Base-by-base conservation (phyloP, 2,113 vertebrate genomes). In the Puffinus mauretanicus region DNA sequence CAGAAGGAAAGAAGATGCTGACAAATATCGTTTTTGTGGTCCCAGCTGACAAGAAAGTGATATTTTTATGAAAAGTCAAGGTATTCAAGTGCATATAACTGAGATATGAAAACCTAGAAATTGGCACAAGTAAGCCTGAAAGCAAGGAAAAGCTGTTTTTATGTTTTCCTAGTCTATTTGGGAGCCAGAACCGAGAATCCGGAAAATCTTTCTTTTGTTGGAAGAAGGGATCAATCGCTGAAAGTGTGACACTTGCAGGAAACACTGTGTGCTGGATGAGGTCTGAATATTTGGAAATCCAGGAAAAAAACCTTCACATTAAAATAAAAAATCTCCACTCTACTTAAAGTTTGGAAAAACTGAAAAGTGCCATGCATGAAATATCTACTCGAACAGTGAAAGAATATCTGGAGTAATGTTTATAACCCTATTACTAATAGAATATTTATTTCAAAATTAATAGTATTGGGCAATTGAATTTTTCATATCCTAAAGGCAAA, bases 381-480 rank as follows among this genome's bases (percentile, higher is more conserved):
- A 87, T 38, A 70, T 2, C 25, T 62, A 36, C 12, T 57, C 2
- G 0, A 60, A 86, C 27, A 65, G 40, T 58, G 15, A 65, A 71
- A 90, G 38, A 64, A 7, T 55, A 87, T n/a, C 40, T 32, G 13
- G 5, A 91, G 20, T 57, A 49, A 75, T n/a, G 40, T 54, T 89
- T 79, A 30, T 52, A 93, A 75, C 18, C 58, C 20, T 32, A 7
- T 51, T 87, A 46, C 71, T 54, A 70, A 78, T 6, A 57, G 51
- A 82, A 70, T 64, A 87, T 84, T 89, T 95, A 70, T 87, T 93
- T 93, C 51, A 5, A 89, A 93, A 94, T 82, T 66, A 60, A 40
- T 64, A 69, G 46, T 60, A 58, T 58, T 70, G 81, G 51, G 55
- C 16, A 86, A 58, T 16, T 83, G 8, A 88, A 47, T 86, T 95